A percentile compares a stretch with the other conserved stretches of the same genome.
These are phyloP conservation scores for Phoenicopterus ruber DNA, from an alignment of 2,113 vertebrate species.

Conservation along the genomic window DNA sequence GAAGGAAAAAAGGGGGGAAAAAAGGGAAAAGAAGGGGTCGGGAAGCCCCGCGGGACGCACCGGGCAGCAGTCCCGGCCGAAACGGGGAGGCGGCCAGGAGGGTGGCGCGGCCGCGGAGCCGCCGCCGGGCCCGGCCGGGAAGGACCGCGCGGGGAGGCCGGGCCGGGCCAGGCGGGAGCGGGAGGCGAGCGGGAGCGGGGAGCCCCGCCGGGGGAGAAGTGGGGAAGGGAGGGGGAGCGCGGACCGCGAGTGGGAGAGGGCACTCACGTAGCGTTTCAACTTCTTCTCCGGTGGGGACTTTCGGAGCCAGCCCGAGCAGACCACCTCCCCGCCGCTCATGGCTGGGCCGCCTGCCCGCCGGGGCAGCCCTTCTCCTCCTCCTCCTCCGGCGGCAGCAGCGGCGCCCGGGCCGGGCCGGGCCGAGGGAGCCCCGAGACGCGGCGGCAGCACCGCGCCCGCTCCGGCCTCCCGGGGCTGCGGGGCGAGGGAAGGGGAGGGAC, in stretches of 20 bases:
- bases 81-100: background rate
- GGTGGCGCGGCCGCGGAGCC: background rate
- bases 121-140: background rate
- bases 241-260: background rate
- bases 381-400: background rate
- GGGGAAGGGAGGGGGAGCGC: background rate
- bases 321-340: conserved; percentile 95
- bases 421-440: background rate
- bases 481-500: background rate
- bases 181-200: background rate
- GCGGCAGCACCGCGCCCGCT: conserved; percentile 9
- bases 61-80: background rate
- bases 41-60: background rate
- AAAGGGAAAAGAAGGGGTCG: background rate
- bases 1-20: background rate
- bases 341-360: conserved; percentile 53
- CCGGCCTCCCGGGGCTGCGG: conserved; percentile 28
- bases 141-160: background rate
- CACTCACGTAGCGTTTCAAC: conserved; percentile 99
- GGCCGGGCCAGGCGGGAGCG: background rate
- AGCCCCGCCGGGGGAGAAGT: background rate
- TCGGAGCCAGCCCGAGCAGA: conserved; percentile 92
- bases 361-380: background rate
- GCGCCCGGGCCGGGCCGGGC: background rate
- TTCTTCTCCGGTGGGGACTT: conserved; percentile 98